phyloP scores from a whole-genome alignment of 2,888 invertebrate species.

The Caenorhabditis afra region DNA sequence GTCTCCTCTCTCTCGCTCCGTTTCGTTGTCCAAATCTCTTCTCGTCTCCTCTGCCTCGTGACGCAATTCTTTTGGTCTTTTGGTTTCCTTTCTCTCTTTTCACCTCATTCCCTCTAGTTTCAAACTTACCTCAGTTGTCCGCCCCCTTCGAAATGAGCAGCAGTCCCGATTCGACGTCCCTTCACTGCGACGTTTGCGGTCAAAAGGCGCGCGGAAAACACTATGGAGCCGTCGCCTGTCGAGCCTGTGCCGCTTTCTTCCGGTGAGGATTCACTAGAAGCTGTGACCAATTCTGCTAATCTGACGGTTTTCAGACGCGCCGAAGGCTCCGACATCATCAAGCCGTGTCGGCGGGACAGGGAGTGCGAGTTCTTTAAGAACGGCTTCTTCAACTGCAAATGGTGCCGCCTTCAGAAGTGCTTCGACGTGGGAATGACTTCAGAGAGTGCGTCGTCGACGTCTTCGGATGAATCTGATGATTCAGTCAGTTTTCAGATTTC shows the following conservation, averaged over 20 bases:
- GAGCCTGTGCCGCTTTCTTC: constrained; percentile 61
- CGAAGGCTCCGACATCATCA: background rate
- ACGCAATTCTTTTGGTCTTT: too few species aligned
- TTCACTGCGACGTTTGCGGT: constrained; percentile 46
- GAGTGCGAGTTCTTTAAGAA: constrained; percentile 49
- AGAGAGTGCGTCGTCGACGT: constrained; percentile 47
- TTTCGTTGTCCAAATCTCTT: too few species aligned
- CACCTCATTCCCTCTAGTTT: too few species aligned
- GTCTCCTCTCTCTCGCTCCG: too few species aligned
- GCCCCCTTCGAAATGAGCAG: background rate
- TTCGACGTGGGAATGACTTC: constrained; percentile 50
- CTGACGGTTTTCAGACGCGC: constrained; percentile 8
- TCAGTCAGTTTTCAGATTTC: constrained; percentile 27
- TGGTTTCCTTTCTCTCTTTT: too few species aligned
- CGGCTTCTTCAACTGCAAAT: constrained; percentile 48
- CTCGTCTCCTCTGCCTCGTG: too few species aligned
- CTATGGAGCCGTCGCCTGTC: constrained; percentile 38
- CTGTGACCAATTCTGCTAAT: constrained; percentile 2
- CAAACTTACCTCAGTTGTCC: too few species aligned
- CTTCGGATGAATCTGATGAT: too few species aligned
- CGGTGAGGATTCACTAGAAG: constrained; percentile 20
- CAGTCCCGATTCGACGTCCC: background rate
- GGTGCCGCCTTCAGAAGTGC: constrained; percentile 53
- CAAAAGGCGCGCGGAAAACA: constrained; percentile 49
- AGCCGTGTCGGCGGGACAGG: background rate